These are phyloP conservation scores for Threskiornis aethiopicus DNA, from an alignment of 2,797 vertebrate species.

Conservation along the genomic window DNA sequence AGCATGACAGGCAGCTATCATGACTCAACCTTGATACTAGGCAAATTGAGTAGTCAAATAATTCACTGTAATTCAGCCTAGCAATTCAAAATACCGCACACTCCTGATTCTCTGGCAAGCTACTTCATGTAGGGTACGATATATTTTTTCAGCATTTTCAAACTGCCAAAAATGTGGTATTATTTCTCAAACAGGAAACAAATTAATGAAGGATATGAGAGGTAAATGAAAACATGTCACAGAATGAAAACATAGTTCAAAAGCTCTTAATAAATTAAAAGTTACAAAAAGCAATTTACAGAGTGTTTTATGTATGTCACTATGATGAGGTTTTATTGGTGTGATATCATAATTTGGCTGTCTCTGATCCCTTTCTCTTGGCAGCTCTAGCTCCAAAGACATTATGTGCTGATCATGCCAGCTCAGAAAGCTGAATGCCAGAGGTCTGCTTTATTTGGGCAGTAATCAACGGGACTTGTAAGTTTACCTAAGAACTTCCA, in stretches of 20 bases:
- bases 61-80: not conserved
- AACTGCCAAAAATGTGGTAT: slow-evolving; percentile 51
- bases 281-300: slow-evolving; percentile 77
- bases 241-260: slow-evolving; percentile 71
- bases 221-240: slow-evolving; percentile 72
- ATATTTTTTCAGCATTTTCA: slow-evolving; percentile 52
- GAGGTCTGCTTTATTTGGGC: slow-evolving; percentile 75
- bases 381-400: slow-evolving; percentile 72
- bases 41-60: slow-evolving; percentile 22
- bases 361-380: slow-evolving; percentile 75
- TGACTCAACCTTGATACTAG: not conserved
- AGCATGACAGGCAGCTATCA: not conserved
- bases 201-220: slow-evolving; percentile 69
- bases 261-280: slow-evolving; percentile 79
- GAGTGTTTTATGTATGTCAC: slow-evolving; percentile 81
- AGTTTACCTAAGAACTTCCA: slow-evolving; percentile 64
- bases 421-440: slow-evolving; percentile 62
- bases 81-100: slow-evolving; percentile 22
- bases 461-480: slow-evolving; percentile 64
- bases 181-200: slow-evolving; percentile 70
- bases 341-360: slow-evolving; percentile 84
- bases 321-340: slow-evolving; percentile 77
- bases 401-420: slow-evolving; percentile 73
- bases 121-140: slow-evolving; percentile 11
- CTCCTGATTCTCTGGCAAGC: slow-evolving; percentile 43